phyloP scores from a whole-genome alignment of 2,888 invertebrate species.

The Hedya salicella region DNA sequence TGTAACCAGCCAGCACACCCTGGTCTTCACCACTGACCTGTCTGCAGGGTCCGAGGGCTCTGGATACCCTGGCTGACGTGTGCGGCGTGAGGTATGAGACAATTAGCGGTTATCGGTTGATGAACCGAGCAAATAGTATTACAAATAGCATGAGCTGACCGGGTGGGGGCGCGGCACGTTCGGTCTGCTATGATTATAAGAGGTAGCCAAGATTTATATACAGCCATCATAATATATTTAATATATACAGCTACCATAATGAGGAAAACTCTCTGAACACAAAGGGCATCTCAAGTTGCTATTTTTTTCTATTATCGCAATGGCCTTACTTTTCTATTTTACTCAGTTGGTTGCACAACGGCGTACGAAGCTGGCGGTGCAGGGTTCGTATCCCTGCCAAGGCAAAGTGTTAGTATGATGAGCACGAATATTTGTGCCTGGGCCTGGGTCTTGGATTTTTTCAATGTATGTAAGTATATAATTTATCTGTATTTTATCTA shows the following conservation, averaged over 20 bases:
- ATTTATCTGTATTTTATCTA: too few species aligned
- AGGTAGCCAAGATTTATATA: slow-evolving; percentile 11
- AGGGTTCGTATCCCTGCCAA: too few species aligned
- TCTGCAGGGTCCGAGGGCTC: background rate
- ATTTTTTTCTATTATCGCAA: too few species aligned
- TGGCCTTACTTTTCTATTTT: too few species aligned
- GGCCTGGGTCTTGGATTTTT: too few species aligned
- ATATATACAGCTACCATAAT: too few species aligned
- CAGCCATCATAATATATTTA: too few species aligned
- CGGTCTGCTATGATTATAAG: background rate
- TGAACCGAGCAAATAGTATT: slow-evolving; percentile 27
- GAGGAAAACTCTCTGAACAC: background rate
- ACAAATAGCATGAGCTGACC: slow-evolving; percentile 36
- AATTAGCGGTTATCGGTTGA: slow-evolving; percentile 41
- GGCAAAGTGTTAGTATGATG: too few species aligned
- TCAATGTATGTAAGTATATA: too few species aligned
- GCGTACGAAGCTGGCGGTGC: too few species aligned
- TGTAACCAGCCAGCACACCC: background rate
- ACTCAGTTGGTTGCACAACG: too few species aligned
- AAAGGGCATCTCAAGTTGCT: background rate
- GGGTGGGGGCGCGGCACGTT: slow-evolving; percentile 26
- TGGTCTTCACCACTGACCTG: background rate
- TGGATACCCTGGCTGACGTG: slow-evolving; percentile 6
- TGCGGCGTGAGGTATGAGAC: slow-evolving; percentile 35
- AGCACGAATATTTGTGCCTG: too few species aligned